phyloP scores from a whole-genome alignment of 2,888 invertebrate genomes.

The Homarus gammarus region DNA sequence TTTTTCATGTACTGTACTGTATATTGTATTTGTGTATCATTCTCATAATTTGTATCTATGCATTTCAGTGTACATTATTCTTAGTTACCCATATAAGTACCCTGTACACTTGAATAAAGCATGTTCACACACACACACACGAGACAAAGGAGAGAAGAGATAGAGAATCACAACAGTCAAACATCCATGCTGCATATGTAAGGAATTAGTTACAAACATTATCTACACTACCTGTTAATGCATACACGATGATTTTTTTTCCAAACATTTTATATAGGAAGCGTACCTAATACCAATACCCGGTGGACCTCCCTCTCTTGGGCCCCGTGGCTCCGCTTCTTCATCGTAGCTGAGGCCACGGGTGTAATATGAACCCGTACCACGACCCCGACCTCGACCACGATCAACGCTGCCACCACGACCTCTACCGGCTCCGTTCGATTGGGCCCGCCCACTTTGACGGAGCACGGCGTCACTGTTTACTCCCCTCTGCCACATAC shows the following conservation, averaged over 20 bases:
- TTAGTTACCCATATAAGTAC: too few species aligned
- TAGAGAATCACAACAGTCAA: too few species aligned
- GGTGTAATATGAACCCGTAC: constrained; percentile 80
- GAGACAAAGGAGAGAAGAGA: too few species aligned
- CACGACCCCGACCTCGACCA: constrained; percentile 78
- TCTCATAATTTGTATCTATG: too few species aligned
- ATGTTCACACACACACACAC: too few species aligned
- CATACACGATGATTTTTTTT: constrained; percentile 6
- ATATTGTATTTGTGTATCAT: too few species aligned
- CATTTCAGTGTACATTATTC: too few species aligned
- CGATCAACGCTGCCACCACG: constrained; percentile 79
- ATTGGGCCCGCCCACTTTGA: constrained; percentile 78
- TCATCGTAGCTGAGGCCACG: constrained; percentile 81
- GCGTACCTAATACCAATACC: constrained; percentile 71
- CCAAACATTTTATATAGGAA: not conserved
- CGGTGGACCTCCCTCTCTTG: constrained; percentile 74
- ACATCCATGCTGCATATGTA: too few species aligned
- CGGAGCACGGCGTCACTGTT: constrained; percentile 81
- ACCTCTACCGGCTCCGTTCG: constrained; percentile 76
- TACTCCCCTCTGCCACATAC: constrained; percentile 82
- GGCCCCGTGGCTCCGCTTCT: constrained; percentile 78
- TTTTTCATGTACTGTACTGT: too few species aligned
- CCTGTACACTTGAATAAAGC: too few species aligned
- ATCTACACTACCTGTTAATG: not conserved
- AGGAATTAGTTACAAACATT: too few species aligned